Base-by-base conservation (phyloP, 2,888 invertebrate species). In the Anodontia alba region DNA sequence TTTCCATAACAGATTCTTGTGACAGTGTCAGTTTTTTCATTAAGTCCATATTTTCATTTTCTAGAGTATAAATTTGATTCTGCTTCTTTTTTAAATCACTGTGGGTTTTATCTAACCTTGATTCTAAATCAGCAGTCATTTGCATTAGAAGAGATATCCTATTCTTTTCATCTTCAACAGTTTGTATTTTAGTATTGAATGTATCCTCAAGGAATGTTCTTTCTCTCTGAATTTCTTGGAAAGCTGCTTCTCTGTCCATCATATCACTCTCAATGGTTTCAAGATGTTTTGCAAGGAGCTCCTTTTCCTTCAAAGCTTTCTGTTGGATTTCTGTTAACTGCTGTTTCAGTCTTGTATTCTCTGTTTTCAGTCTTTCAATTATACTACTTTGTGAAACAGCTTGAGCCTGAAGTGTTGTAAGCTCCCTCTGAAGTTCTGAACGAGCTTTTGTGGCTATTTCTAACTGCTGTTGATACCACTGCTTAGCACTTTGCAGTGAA, bases 251-350 rank as follows among this genome's bases (percentile, higher is more conserved):
- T 7, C 95, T 88, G 73, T 95, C 95, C 89, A 95, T 90, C 94
- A 95, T 95, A 80, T 95, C 95, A n/a, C 94, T 93, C 88, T 95
- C 94, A 73, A 95, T 95, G 12, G 92, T 90, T 87, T 95, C 95
- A 77, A 95, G 85, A 83, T 95, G 95, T 51, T 93, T 91, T 76
- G 95, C 94, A 46, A 95, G 90, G 29, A 91, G 83, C 85, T 95
- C 94, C 87, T 95, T 95, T 79, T 95, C 95, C 51, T 92, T 90
- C 46, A 95, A 91, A 2, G 95, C 94, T 82, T 93, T 92, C 74
- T 94, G 94, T 78, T 95, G 95, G 8, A 92, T 92, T 66, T 95
- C 94, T 10, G 92, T 89, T 73, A 94, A 88, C 84, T 94, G 91
- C 33, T 93, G 92, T 49, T 91, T 88, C 3, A 94, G 82, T 43